Evolutionary conservation across 2,797 vertebrate genomes (phyloP).

Genomic region (Phrynocephalus forsythii): DNA sequence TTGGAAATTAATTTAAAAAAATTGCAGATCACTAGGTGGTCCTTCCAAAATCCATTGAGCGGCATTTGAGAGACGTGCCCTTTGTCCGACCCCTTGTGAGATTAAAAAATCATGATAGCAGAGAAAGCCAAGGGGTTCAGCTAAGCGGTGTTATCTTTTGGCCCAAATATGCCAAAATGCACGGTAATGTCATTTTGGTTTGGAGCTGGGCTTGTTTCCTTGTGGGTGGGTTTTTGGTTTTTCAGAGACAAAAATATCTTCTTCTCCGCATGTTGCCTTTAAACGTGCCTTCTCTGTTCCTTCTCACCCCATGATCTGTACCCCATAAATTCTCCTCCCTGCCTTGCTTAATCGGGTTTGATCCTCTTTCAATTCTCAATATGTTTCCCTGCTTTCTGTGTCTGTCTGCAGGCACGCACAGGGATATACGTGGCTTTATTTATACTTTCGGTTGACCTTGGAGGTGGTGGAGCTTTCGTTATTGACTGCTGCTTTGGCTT

Average conservation of each 20-base stretch:
- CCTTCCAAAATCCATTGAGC: background rate
- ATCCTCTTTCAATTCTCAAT: slow-evolving; percentile 32
- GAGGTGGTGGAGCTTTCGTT: background rate
- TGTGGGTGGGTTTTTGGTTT: no score
- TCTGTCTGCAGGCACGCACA: background rate
- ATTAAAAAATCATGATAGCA: background rate
- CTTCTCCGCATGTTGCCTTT: background rate
- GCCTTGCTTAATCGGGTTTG: background rate
- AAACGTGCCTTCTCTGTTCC: background rate
- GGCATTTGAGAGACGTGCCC: background rate
- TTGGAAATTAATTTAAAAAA: no score
- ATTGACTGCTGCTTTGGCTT: no score
- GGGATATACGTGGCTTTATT: no score
- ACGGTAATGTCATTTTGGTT: no score
- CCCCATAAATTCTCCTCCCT: background rate
- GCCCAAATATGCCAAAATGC: background rate
- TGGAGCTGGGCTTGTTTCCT: no score
- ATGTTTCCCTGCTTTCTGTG: background rate
- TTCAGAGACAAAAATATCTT: background rate
- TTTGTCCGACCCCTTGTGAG: background rate
- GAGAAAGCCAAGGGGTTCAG: background rate
- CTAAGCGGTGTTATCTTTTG: background rate
- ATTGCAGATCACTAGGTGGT: background rate
- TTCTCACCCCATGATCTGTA: background rate
- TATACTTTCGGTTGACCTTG: background rate